Conservation (phyloP, 2,797 vertebrate species). For the Pseudomugil tenellus region DNA sequence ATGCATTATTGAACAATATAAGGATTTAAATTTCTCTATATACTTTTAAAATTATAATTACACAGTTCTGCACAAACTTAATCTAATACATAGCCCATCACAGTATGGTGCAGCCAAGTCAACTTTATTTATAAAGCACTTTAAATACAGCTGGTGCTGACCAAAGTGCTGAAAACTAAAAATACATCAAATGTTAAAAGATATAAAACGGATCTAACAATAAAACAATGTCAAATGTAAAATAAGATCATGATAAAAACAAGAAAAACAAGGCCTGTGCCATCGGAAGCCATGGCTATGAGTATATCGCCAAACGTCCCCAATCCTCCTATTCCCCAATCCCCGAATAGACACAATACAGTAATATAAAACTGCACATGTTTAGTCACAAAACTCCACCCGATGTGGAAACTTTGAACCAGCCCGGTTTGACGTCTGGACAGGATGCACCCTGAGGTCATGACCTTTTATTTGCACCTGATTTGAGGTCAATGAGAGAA, state of each 20-base stretch:
- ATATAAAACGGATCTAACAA: neutral
- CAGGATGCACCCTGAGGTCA: too few species aligned
- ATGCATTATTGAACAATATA: neutral
- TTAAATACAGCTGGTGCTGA: neutral
- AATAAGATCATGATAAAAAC: neutral
- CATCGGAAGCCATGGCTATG: too few species aligned
- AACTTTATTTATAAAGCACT: neutral
- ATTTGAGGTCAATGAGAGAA: too few species aligned
- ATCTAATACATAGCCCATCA: neutral
- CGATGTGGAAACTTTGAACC: too few species aligned
- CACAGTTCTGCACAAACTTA: neutral
- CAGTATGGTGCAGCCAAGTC: neutral
- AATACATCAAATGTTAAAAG: neutral
- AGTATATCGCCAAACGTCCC: too few species aligned
- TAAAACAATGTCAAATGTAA: neutral
- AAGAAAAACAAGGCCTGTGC: too few species aligned
- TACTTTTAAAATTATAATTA: neutral
- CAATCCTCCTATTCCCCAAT: too few species aligned
- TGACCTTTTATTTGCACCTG: too few species aligned
- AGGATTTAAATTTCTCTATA: neutral
- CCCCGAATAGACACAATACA: too few species aligned
- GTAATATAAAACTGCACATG: too few species aligned
- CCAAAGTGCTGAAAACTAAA: neutral
- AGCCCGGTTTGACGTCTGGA: too few species aligned
- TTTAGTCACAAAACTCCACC: too few species aligned